phyloP scores from a whole-genome alignment of 2,888 invertebrate species.

The Penaeus monodon region DNA sequence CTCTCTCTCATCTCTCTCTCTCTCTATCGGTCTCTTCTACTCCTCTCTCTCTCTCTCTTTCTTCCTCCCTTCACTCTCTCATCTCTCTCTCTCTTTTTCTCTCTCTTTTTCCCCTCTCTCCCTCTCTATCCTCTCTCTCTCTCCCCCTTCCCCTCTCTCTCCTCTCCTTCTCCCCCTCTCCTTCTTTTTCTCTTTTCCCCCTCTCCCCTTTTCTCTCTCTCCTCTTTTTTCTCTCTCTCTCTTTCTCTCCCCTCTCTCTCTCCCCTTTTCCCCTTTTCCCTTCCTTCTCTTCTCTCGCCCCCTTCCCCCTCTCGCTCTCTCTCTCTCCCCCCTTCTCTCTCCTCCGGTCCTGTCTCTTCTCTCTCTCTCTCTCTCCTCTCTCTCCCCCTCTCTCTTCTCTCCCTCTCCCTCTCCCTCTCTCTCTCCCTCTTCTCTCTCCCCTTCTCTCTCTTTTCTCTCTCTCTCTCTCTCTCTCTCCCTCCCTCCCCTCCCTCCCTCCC shows the following conservation, averaged over 20 bases:
- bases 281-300: neutral
- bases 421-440: neutral
- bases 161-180: neutral
- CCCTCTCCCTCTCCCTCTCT: neutral
- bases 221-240: rapidly evolving
- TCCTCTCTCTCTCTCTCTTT: too few relatives aligned
- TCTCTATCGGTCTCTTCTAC: too few relatives aligned
- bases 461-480: too few relatives aligned
- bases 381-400: neutral
- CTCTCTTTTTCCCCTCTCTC: neutral
- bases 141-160: neutral
- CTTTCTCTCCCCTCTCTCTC: neutral
- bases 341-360: neutral
- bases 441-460: neutral
- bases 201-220: neutral
- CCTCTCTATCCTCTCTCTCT: neutral
- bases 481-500: neutral
- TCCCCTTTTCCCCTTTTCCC: neutral
- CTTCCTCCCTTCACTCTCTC: too few relatives aligned
- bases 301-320: neutral
- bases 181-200: neutral
- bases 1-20: too few relatives aligned
- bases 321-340: neutral
- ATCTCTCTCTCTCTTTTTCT: too few relatives aligned
- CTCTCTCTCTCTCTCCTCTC: neutral